Evolutionary conservation across 2,113 vertebrate species (phyloP), one percentile per base, ranked within the genome.

Genomic region (Syngnathoides biaculeatus): DNA sequence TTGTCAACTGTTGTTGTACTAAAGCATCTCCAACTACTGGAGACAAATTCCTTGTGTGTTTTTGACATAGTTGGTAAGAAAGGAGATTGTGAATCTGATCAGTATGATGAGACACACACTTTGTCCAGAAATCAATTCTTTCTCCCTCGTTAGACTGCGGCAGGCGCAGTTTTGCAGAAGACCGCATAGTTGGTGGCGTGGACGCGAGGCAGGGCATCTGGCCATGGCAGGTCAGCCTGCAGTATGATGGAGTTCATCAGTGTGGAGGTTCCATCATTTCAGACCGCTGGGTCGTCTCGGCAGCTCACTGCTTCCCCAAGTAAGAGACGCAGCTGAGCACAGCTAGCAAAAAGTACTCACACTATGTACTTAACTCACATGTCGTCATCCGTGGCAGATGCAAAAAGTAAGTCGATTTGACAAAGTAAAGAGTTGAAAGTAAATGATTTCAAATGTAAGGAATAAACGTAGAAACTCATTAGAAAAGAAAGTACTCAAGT

Each of bases 211-310:
- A 94, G 85, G 94, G 94, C 56, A 89, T 89, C 42, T 96, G 95
- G 95, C 95, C 95, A 0, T 96, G 95, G 95, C 94, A 95, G 88
- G 94, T 96, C 87, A 96, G 94, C 64, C 73, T 96, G 67, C 93
- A 92, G 65, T 95, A 96, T 0, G 94, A 95, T 0, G 93, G 93
- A 0, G 83, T 93, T 1, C 93, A 95, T 70, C 92, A 95, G 52
- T 96, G 95, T 4, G 95, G 95, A 3, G 95, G 94, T 27, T 94
- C 94, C 57, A 86, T 96, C 75, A 93, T 96, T 62, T 94, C 95
- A 0, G 89, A 92, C 70, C 93, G 93, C 73, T 96, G 95, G 95
- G 90, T 96, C 27, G 65, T 96, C 72, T 94, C 94, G 0, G 94
- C 94, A 0, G 94, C 95, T 11, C 95, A 96, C 84, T 96, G 95